These are phyloP conservation scores for Eristalinus sepulchralis DNA, from an alignment of 2,888 invertebrate species.

Conservation along the genomic window DNA sequence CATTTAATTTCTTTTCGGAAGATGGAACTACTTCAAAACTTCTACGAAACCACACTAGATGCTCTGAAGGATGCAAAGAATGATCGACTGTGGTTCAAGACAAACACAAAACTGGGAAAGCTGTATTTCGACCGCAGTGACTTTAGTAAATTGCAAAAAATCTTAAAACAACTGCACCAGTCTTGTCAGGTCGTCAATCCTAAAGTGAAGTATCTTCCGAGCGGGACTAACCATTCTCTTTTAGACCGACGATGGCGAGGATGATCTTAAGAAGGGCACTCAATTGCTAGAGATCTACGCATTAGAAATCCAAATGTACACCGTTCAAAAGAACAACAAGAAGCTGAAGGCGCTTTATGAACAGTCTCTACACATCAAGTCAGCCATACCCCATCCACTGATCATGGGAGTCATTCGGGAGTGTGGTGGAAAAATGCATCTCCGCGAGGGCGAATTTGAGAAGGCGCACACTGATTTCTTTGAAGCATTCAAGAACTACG, in stretches of 20 bases:
- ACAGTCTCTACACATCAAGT: constrained; percentile 98
- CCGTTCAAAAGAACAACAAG: constrained; percentile 99
- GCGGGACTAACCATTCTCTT: constrained; percentile 64
- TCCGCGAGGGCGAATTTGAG: constrained; percentile 98
- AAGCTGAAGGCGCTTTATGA: constrained; percentile 98
- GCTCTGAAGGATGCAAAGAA: constrained; percentile 99
- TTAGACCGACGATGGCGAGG: constrained; percentile 98
- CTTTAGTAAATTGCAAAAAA: constrained; percentile 96
- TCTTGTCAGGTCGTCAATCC: constrained; percentile 91
- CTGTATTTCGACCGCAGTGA: constrained; percentile 98
- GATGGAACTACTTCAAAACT: constrained; percentile 99
- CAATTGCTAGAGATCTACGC: constrained; percentile 99
- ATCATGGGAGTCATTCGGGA: constrained; percentile 99
- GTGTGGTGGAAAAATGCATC: constrained; percentile 99
- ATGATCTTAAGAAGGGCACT: constrained; percentile 98
- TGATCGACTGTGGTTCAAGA: constrained; percentile 99
- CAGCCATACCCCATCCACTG: constrained; percentile 99
- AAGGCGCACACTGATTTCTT: constrained; percentile 99
- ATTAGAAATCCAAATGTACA: constrained; percentile 99
- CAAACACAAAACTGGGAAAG: constrained; percentile 99
- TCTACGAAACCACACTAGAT: constrained; percentile 97
- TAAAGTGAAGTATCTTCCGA: constrained; percentile 9
- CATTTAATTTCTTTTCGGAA: constrained; percentile 77
- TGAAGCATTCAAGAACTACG: constrained; percentile 99
- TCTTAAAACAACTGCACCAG: constrained; percentile 97